Evolutionary conservation across 23 tunicate genomes (phyloP), one percentile per base, ranked within the genome.

Genomic region (Trididemnum nubilum): DNA sequence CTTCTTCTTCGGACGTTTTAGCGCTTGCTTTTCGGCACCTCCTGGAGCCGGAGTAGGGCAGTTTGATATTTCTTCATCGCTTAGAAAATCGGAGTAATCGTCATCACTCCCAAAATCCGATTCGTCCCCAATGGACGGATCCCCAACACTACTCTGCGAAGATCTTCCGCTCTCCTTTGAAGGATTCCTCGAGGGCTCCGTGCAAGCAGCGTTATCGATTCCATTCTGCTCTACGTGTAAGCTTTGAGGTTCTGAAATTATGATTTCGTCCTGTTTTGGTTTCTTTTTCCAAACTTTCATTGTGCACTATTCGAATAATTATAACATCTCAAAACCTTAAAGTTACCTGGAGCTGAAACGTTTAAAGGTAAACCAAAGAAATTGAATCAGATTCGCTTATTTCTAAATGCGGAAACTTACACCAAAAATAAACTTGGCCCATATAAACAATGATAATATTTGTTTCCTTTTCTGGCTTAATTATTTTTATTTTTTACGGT

Each of bases 1-100:
- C 71, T 71, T 67, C 37, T 79, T 65, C 40, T 74, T 65, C 37
- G 67, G 70, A 65, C 79, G 65, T 22, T 22, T 21, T 4, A 7
- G 28, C 40, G 36, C 2, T 19, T 5, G 69, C 25, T 69, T 34
- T 69, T 69, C 39, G n/a, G 22, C 36, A 3, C 32, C 37, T 36
- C 29, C 5, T 12, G n/a, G 5, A n/a, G 29, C 29, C 18, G 67
- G n/a, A n/a, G 18, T 26, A 3, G 29, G 29, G 67, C 29, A 37
- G 37, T 4, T 24, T 61, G 29, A 4, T 4, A 33, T 67, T 31
- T 32, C 37, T 2, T 67, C 74, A 67, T 67, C 74, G 7, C 9
- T 33, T 9, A 32, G 2, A 24, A 5, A 5, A 33, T 32, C 38
- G 7, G 38, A 67, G 33, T 30, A 32, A 67, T 32, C 38, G 37